Conservation (phyloP, 2,888 invertebrate genomes). For the Volucella bombylans region DNA sequence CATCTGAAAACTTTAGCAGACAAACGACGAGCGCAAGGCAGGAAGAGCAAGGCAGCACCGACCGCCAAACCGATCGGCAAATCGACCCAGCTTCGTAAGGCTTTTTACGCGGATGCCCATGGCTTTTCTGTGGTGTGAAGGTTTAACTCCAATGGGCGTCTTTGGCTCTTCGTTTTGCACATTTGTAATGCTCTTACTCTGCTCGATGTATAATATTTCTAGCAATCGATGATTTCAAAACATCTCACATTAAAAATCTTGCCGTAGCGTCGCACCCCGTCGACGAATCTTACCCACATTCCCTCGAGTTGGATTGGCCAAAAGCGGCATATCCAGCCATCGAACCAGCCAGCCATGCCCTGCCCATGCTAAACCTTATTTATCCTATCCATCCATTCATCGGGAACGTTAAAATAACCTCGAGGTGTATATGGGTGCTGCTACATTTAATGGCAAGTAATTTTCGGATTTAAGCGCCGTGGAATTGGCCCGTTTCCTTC, state of each 20-base stretch:
- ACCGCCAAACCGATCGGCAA: slow-evolving; percentile 21
- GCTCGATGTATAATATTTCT: slow-evolving; percentile 72
- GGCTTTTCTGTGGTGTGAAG: slow-evolving; percentile 69
- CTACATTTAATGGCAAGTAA: slow-evolving; percentile 71
- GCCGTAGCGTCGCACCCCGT: slow-evolving; percentile 19
- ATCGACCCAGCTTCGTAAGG: slow-evolving; percentile 37
- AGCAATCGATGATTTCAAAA: slow-evolving; percentile 73
- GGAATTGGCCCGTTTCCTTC: slow-evolving; percentile 57
- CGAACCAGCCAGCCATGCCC: slow-evolving; percentile 45
- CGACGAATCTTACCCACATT: slow-evolving; percentile 41
- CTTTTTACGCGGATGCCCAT: slow-evolving; percentile 67
- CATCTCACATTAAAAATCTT: slow-evolving; percentile 56
- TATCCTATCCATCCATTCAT: slow-evolving; percentile 73
- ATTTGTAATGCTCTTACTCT: slow-evolving; percentile 56
- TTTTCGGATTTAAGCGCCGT: slow-evolving; percentile 71
- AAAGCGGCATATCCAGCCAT: slow-evolving; percentile 27
- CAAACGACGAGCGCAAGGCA: slow-evolving; percentile 38
- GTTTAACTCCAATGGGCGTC: slow-evolving; percentile 70
- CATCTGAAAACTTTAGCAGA: slow-evolving; percentile 71
- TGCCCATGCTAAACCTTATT: slow-evolving; percentile 72
- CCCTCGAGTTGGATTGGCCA: slow-evolving; percentile 52
- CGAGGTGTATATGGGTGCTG: slow-evolving; percentile 72
- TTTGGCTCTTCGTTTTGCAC: slow-evolving; percentile 72
- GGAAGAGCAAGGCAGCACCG: slow-evolving; percentile 15
- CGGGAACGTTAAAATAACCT: slow-evolving; percentile 70